Evolutionary conservation across 2,113 vertebrate genomes (phyloP), one percentile per base, ranked within the genome.

Genomic region (Centropristis striata): DNA sequence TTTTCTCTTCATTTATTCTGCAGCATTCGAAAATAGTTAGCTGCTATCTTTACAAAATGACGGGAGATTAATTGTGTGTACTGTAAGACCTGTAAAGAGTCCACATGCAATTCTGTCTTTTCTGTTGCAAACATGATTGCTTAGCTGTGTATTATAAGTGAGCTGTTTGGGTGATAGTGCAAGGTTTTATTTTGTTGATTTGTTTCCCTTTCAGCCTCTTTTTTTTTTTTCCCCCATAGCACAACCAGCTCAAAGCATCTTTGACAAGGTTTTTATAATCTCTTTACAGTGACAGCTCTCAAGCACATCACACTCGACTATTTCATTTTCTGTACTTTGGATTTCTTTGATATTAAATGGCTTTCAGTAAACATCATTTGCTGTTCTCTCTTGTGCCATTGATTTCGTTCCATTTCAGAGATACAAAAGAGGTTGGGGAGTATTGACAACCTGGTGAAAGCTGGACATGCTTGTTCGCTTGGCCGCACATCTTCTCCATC

Each of bases 1-100:
- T 93, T 93, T 93, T 93, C 84, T 88, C 77, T 88, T 80, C 85
- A 92, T 93, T 86, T 90, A 93, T 93, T 91, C 59, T 27, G 70
- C 69, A 79, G 75, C 12, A 13, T 6, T 60, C 57, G 65, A 75
- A 91, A 92, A 90, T 86, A 73, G 79, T 75, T 72, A 80, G 80
- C 87, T 82, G 46, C 51, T 64, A 80, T 91, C 77, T 84, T 83
- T 47, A 54, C 37, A 64, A 76, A 54, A 66, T 12, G 5, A 27
- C 49, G 44, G 61, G 55, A n/a, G 64, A 71, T 61, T 65, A 75
- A 46, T 57, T 76, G 72, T 73, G 47, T 64, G 59, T 65, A 63
- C 23, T 44, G 61, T 55, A 67, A 25, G 57, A 67, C 42, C 42
- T 61, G 68, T 42, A 50, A 88, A 67, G 64, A 75, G 44, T 67